These are phyloP conservation scores for Otis tarda DNA, from an alignment of 2,113 vertebrate species.

Conservation along the genomic window DNA sequence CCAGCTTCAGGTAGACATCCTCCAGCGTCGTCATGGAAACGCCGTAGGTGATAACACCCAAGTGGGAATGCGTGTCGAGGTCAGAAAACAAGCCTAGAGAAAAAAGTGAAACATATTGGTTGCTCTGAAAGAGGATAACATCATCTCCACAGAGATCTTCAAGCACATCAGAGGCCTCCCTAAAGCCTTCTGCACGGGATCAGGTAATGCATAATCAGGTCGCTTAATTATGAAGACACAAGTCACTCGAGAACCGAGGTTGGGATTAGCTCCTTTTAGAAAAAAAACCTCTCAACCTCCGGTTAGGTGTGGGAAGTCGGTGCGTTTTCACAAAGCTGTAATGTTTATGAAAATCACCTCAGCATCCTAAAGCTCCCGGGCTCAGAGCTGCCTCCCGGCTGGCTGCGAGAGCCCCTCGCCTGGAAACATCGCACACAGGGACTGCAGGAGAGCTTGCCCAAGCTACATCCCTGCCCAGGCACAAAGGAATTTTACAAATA, in stretches of 20 bases:
- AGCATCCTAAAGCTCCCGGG: not conserved
- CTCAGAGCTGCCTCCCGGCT: not conserved
- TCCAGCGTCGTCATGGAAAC: conserved; percentile 98
- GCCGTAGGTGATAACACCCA: conserved; percentile 90
- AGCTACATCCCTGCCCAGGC: not conserved
- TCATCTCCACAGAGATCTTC: not conserved
- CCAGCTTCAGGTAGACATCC: conserved; percentile 94
- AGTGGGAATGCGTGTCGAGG: conserved; percentile 83
- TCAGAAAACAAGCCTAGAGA: conserved; percentile 87
- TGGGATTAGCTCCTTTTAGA: not conserved
- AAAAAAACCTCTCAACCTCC: not conserved
- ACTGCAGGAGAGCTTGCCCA: not conserved
- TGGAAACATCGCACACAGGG: not conserved
- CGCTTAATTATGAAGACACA: not conserved
- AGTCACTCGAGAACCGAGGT: not conserved
- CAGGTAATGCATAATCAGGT: rapidly evolving
- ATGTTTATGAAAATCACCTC: not conserved
- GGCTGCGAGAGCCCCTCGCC: not conserved
- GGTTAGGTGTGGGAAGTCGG: not conserved
- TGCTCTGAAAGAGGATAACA: not conserved
- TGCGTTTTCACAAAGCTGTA: not conserved
- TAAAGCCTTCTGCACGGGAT: not conserved
- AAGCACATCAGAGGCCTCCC: not conserved
- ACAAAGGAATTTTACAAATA: not conserved
- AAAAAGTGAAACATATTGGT: not conserved